Conservation (phyloP, 2,113 vertebrate genomes). For the Entomyzon cyanotis region DNA sequence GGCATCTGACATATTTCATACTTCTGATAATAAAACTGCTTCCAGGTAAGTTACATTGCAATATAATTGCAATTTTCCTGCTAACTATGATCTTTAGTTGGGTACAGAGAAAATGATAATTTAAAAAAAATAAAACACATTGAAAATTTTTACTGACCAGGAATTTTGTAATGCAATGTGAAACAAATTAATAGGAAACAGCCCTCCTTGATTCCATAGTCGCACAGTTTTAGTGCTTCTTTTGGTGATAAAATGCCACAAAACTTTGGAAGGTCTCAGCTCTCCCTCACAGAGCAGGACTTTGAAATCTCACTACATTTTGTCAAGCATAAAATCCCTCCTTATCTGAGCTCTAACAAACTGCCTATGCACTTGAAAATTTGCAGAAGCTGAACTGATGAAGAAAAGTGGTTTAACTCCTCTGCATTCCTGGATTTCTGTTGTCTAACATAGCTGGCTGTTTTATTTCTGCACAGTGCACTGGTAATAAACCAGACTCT, state of each 20-base stretch:
- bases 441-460: not conserved
- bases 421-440: not conserved
- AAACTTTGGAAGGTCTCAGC: not conserved
- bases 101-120: not conserved
- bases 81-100: not conserved
- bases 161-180: not conserved
- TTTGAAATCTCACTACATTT: not conserved
- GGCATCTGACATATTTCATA: not conserved
- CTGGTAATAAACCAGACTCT: not conserved
- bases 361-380: not conserved
- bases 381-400: not conserved
- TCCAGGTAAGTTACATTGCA: not conserved
- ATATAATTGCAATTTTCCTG: not conserved
- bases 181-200: not conserved
- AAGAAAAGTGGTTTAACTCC: not conserved
- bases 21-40: not conserved
- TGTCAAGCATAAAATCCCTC: not conserved
- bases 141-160: not conserved
- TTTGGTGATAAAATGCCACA: not conserved
- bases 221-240: not conserved
- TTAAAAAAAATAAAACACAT: not conserved
- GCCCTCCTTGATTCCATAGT: not conserved
- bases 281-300: not conserved
- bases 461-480: not conserved
- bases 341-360: not conserved